These are phyloP conservation scores for Micromys minutus DNA, from an alignment of 2,113 vertebrate genomes.

Conservation along the genomic window DNA sequence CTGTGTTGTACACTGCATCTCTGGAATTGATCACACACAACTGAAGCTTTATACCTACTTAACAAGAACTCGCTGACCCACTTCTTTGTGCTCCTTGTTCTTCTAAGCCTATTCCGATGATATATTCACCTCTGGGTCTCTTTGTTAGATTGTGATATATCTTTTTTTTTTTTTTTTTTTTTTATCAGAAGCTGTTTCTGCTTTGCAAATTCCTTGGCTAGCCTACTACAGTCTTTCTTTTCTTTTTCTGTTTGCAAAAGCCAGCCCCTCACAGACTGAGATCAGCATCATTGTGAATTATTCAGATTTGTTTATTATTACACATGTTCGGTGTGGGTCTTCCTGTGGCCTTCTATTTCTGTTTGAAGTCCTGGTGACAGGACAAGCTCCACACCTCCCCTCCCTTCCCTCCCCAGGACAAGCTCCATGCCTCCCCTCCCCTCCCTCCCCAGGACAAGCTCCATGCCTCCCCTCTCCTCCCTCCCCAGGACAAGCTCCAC, in stretches of 20 bases:
- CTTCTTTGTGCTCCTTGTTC: background rate
- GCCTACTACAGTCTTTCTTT: background rate
- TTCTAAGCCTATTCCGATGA: background rate
- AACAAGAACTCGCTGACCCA: background rate
- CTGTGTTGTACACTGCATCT: background rate
- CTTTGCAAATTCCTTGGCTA: background rate
- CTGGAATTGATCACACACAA: background rate
- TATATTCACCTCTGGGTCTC: background rate
- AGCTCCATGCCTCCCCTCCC: background rate
- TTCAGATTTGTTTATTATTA: background rate
- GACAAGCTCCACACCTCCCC: background rate
- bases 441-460: no score
- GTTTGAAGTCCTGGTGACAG: background rate
- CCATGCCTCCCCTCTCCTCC: background rate
- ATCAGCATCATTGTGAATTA: background rate
- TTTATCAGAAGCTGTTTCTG: background rate
- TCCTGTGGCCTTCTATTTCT: background rate
- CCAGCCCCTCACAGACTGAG: background rate
- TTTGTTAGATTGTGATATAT: background rate
- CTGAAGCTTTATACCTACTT: background rate
- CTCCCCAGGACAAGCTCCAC: background rate
- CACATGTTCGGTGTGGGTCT: background rate
- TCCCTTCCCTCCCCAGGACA: accelerated
- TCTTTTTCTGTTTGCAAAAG: background rate
- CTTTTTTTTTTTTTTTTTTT: no score